Conservation (phyloP, 35 echinoderm and acorn worm genomes). For the Heliocidaris tuberculata region DNA sequence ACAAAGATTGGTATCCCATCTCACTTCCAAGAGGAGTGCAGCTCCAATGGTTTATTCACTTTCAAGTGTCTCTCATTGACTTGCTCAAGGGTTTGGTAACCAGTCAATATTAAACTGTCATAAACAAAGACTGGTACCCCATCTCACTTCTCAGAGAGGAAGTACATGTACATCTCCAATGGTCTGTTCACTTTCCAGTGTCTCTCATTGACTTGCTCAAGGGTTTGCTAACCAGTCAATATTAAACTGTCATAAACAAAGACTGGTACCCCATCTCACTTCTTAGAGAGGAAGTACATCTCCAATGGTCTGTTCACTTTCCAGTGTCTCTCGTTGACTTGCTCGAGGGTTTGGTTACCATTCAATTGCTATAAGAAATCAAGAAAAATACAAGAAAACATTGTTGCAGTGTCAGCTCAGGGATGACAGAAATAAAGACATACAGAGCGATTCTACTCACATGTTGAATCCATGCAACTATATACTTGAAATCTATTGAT, state of each 20-base stretch:
- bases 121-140: background rate
- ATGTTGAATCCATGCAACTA: no score
- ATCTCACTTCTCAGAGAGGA: constrained; percentile 54
- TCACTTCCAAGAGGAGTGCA: constrained; percentile 70
- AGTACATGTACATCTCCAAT: constrained; percentile 89
- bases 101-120: background rate
- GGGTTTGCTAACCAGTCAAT: background rate
- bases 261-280: constrained; percentile 34
- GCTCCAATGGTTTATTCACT: constrained; percentile 55
- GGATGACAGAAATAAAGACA: background rate
- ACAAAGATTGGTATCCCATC: background rate
- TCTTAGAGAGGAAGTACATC: constrained; percentile 68
- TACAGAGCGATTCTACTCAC: no score
- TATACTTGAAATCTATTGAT: background rate
- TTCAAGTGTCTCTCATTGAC: background rate
- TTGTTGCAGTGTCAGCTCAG: background rate
- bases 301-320: constrained; percentile 86
- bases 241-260: background rate
- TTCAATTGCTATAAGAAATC: constrained; percentile 62
- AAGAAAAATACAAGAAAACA: constrained; percentile 6
- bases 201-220: constrained; percentile 96
- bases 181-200: constrained; percentile 89
- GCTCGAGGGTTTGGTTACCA: constrained; percentile 79
- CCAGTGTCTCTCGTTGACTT: constrained; percentile 95
- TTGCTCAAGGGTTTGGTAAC: background rate